Conservation (phyloP, 2,797 vertebrate species). For the Esox masquinongy region DNA sequence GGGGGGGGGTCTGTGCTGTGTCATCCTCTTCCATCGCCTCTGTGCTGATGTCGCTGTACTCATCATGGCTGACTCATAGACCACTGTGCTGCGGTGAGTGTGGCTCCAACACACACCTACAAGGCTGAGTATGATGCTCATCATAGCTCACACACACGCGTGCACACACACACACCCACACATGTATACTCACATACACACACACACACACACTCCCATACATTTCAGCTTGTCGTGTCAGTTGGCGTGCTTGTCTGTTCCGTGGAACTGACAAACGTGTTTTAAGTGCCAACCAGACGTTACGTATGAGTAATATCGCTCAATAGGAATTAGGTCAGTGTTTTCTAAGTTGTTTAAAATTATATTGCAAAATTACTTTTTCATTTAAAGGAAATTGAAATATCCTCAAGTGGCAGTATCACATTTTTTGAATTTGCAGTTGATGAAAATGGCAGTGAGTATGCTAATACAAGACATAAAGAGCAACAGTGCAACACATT, state of each 20-base stretch:
- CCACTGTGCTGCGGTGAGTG: background rate
- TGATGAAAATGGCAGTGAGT: conserved; percentile 41
- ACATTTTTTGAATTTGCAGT: conserved; percentile 4
- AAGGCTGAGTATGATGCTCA: background rate
- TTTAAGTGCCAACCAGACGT: conserved; percentile 25
- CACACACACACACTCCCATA: conserved; percentile 5
- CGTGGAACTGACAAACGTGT: conserved; percentile 17
- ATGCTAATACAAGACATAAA: conserved; percentile 39
- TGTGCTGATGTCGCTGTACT: background rate
- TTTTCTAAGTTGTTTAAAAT: conserved; percentile 8
- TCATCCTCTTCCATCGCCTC: background rate
- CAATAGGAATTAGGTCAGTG: background rate
- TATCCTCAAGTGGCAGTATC: conserved; percentile 3
- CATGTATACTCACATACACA: background rate
- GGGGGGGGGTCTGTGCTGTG: no score
- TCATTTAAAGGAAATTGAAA: conserved; percentile 24
- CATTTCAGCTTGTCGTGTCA: background rate
- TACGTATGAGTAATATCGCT: background rate
- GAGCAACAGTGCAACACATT: conserved; percentile 35
- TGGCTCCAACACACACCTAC: background rate
- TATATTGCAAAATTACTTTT: conserved; percentile 11
- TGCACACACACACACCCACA: background rate
- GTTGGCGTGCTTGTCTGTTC: background rate
- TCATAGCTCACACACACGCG: background rate
- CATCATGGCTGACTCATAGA: conserved; percentile 3